Base-by-base conservation (phyloP, 2,888 invertebrate genomes). In the Drosophila quasianomalipes region DNA sequence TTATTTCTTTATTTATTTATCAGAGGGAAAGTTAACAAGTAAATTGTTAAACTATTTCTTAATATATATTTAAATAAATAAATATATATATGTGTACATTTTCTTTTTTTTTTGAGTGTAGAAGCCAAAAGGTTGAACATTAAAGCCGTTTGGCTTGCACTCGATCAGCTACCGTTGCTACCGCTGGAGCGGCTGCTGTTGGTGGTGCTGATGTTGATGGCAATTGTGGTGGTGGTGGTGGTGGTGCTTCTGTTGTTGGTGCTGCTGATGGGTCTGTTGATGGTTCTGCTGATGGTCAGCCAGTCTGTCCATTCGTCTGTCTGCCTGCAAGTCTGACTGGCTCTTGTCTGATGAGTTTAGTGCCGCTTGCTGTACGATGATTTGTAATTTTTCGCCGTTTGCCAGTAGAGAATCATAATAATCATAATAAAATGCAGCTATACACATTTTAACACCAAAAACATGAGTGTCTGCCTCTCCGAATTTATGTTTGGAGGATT, bases 391-490 rank as follows among this genome's bases (percentile, higher is more conserved):
- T 88, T 85, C 69, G 60, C 73, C 60, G 74, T 71, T 73, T 67
- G 62, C 78, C 79, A 81, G 85, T 78, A 70, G 78, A 88, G 81
- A 89, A 85, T 89, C 88, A 90, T 90, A 90, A 90, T 89, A 90
- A 90, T 90, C 89, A 90, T 90, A 90, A 90, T 90, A 90, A 90
- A 90, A 90, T 86, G 88, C 90, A 85, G 86, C 90, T 88, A 90
- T 90, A 83, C 82, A 81, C 89, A 90, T 89, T 90, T 86, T 89
- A 89, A 90, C 90, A 90, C 90, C 90, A 79, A 88, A 89, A 82
- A 81, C 85, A 82, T 69, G 51, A 30, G 22, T 54, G 70, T 70
- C 66, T 73, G 58, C 66, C 69, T 37, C 44, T 54, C 35, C 37
- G 70, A 73, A 68, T 51, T 54, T 74, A 47, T 33, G 69, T 59